Base-by-base conservation (phyloP, 2,888 invertebrate species). In the Drosophila phalerata region DNA sequence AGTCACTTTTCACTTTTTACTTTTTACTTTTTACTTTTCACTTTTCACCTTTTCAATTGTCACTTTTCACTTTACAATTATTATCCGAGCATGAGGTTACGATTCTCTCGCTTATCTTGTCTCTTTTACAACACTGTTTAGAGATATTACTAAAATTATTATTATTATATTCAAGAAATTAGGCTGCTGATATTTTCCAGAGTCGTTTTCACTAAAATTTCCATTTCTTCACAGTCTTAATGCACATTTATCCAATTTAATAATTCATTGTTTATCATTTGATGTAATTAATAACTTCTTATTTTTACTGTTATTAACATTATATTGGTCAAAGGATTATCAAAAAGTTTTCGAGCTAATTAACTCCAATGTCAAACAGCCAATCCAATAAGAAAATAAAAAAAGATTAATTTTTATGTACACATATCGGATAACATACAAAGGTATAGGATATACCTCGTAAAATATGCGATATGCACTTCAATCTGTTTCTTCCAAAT, bases 131-230 rank as follows among this genome's bases (percentile, higher is more conserved):
- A 17, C 11, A 17, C 40, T 40, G 30, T 13, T 49, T 10, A 32
- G 6, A 48, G 13, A 34, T 5, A 34, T 19, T 34, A n/a, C 22
- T 38, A 15, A 17, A 32, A 49, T 32, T 19, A 37, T 22, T 51
- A 10, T 51, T n/a, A 37, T 34, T 10, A 15, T n/a, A 3, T 28
- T 32, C 3, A 32, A 13, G 28, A 28, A 28, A 13, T 43, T 22
- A 22, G 43, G 25, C 13, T 13, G n/a, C 25, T 47, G 9, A 47
- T 11, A 10, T 11, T 32, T 32, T 19, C 9, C 6, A 13, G 5
- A 5, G 9, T 22, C 11, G 22, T 6, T 52, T 52, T 52, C 15
- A 40, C n/a, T 3, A 15, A 28, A 37, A 52, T 52, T 52, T 37
- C 9, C 0, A n/a, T 0, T 22, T 51, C 3, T 51, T 10, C n/a